These are phyloP conservation scores for Melanotaenia trifasciata DNA, from an alignment of 2,797 vertebrate species.

Conservation along the genomic window DNA sequence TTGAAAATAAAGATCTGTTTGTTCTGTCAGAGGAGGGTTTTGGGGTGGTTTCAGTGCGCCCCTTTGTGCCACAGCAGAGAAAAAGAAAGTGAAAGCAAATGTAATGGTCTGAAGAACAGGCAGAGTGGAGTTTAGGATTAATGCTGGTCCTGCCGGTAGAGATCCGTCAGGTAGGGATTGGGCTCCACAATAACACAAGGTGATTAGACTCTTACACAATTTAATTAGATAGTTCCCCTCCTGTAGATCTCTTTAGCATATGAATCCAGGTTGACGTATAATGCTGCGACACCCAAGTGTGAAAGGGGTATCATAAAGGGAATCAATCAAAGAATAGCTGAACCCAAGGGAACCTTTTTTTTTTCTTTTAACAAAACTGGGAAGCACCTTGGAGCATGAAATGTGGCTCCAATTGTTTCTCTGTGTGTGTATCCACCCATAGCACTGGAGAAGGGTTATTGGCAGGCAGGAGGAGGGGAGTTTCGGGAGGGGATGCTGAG, in stretches of 20 bases:
- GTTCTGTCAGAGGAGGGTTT: conserved; percentile 44
- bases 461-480: conserved; percentile 78
- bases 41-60: conserved; percentile 63
- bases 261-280: conserved; percentile 52
- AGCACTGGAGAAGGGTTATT: conserved; percentile 74
- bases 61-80: conserved; percentile 63
- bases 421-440: conserved; percentile 76
- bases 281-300: conserved; percentile 38
- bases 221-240: conserved; percentile 66
- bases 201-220: conserved; percentile 58
- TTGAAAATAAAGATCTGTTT: conserved; percentile 65
- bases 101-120: conserved; percentile 26
- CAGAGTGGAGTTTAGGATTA: conserved; percentile 25
- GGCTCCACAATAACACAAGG: conserved; percentile 28
- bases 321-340: conserved; percentile 65
- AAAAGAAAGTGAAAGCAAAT: conserved; percentile 42
- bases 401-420: conserved; percentile 81
- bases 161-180: conserved; percentile 33
- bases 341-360: conserved; percentile 54
- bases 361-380: conserved; percentile 55
- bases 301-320: conserved; percentile 58
- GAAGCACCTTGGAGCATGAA: conserved; percentile 78
- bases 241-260: conserved; percentile 52
- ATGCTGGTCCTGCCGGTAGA: conserved; percentile 15
- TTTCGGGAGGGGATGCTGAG: conserved; percentile 79